Conservation (phyloP, 2,888 invertebrate genomes). For the Tipula lateralis region DNA sequence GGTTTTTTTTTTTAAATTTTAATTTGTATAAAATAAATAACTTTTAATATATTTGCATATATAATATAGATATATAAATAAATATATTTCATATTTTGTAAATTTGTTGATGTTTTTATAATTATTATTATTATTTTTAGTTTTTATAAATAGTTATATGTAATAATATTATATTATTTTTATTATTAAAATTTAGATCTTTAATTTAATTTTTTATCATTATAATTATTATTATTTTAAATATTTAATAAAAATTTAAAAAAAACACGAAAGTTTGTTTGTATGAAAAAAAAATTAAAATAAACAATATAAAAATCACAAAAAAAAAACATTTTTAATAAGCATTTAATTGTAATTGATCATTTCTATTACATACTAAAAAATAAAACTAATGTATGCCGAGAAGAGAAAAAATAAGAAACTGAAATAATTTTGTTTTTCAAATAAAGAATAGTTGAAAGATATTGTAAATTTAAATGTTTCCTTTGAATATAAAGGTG, state of each 20-base stretch:
- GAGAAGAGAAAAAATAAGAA: background rate
- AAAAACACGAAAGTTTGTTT: constrained; percentile 20
- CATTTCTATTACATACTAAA: background rate
- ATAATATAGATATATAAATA: background rate
- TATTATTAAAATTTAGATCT: background rate
- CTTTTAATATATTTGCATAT: background rate
- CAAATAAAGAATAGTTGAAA: background rate
- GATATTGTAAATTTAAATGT: background rate
- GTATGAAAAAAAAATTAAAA: background rate
- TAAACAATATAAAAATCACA: constrained; percentile 9
- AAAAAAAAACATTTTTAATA: background rate
- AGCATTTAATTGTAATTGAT: background rate
- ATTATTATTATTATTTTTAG: background rate
- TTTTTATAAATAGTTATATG: background rate
- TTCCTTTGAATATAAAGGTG: background rate
- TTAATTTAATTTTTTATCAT: constrained; percentile 11
- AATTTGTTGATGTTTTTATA: constrained; percentile 1
- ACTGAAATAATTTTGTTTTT: background rate
- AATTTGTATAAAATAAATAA: background rate
- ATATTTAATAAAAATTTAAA: constrained; percentile 1
- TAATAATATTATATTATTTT: background rate
- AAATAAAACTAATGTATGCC: background rate
- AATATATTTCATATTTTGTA: background rate
- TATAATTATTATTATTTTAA: background rate
- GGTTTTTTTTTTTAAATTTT: background rate